Base-by-base conservation (phyloP, 2,797 vertebrate species). In the Clarias platycephalus region DNA sequence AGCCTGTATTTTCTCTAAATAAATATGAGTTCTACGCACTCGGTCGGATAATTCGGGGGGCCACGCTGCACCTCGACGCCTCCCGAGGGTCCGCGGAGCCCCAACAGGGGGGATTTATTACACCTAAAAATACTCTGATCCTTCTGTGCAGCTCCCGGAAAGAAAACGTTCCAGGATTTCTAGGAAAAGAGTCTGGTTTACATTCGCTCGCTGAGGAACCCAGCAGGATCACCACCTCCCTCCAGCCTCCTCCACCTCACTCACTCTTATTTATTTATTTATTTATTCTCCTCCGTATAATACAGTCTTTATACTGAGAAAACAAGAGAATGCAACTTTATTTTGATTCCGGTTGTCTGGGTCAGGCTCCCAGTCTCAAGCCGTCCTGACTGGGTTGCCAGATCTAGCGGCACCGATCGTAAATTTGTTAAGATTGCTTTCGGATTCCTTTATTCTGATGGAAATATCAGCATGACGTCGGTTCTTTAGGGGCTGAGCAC, bases 81-180 rank as follows among this genome's bases (percentile, higher is more conserved):
- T 44, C 37, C 44, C 10, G 0, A 28, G 18, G 74, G 18, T 2
- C 75, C 20, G 1, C 1, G 9, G 28, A 60, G 2, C 22, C 68
- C 28, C 75, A n/a, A 58, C 22, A 18, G 40, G 40, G 34, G 34
- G 34, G 10, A 40, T 60, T 62, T 78, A 63, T 78, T 44, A 34
- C 2, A 1, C 8, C 60, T 53, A 67, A 31, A 80, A 28, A 57
- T 53, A 67, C 20, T 8, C 44, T 2, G 4, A 8, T 34, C 34
- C 44, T 10, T 55, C 28, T 4, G 85, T 83, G 84, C 13, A 60
- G 80, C 74, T 60, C 82, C 74, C 28, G 24, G 80, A 72, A 87
- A 88, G 87, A 66, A 78, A 89, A 90, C 89, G 90, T 94, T 93
- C 92, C 92, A 92, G 84, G 88, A 82, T 91, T 93, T 95, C 93